These are phyloP conservation scores for Syngnathus typhle DNA, from an alignment of 2,113 vertebrate genomes.

Conservation along the genomic window DNA sequence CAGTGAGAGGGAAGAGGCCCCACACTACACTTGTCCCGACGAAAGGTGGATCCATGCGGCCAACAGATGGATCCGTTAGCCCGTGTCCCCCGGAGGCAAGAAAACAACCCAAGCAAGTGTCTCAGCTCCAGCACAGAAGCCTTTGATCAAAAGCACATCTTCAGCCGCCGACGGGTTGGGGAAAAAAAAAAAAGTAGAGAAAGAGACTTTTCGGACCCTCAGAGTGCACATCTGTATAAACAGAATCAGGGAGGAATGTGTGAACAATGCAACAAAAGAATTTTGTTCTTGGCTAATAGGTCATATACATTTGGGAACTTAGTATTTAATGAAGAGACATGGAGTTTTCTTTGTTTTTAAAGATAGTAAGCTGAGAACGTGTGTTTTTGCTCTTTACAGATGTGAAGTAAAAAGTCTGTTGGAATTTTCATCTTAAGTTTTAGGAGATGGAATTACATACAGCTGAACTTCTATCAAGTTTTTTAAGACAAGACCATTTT, in stretches of 20 bases:
- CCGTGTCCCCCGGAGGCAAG: constrained; percentile 71
- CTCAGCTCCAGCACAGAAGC: constrained; percentile 76
- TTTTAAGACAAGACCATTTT: too few species aligned
- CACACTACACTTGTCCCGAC: constrained; percentile 62
- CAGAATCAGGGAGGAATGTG: constrained; percentile 80
- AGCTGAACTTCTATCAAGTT: too few species aligned
- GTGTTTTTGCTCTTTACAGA: constrained; percentile 36
- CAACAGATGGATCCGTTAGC: constrained; percentile 89
- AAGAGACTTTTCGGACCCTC: constrained; percentile 72
- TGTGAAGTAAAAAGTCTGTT: constrained; percentile 15
- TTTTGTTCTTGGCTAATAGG: constrained; percentile 65
- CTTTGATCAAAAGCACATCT: constrained; percentile 94
- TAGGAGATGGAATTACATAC: background rate
- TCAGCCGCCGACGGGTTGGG: constrained; percentile 51
- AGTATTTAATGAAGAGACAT: constrained; percentile 50
- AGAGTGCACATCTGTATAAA: constrained; percentile 92
- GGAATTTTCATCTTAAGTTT: background rate
- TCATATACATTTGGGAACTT: constrained; percentile 55
- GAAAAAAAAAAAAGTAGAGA: constrained; percentile 42
- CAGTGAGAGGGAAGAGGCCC: constrained; percentile 33
- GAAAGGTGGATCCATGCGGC: constrained; percentile 78
- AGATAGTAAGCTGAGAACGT: constrained; percentile 53
- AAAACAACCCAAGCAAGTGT: constrained; percentile 78
- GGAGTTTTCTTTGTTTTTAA: constrained; percentile 57
- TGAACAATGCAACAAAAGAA: constrained; percentile 77